phyloP scores from a whole-genome alignment of 2,113 vertebrate species.

The Pterocles gutturalis region DNA sequence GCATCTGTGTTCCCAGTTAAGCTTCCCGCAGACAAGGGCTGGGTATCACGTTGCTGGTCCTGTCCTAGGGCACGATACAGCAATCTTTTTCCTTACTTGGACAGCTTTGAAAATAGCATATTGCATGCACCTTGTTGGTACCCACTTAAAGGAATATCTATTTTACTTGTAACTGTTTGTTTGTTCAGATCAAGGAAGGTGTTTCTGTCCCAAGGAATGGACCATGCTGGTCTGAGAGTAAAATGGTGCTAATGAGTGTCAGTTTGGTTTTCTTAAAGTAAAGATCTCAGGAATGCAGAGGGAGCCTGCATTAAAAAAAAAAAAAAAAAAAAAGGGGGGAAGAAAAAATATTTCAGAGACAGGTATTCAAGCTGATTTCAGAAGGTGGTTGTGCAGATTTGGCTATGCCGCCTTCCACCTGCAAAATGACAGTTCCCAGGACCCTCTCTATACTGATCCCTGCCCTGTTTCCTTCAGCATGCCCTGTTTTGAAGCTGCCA shows the following conservation, averaged over 20 bases:
- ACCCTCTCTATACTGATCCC: neutral
- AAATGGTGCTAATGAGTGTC: neutral
- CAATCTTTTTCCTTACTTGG: neutral
- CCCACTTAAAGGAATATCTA: neutral
- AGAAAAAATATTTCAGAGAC: neutral
- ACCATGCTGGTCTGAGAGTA: neutral
- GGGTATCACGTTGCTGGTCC: fast-evolving
- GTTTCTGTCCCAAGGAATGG: neutral
- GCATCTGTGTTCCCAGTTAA: neutral
- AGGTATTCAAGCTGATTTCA: neutral
- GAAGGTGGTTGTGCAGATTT: neutral
- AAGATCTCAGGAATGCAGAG: neutral
- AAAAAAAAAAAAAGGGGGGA: too few species aligned
- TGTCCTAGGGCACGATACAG: neutral
- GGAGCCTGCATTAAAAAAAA: neutral
- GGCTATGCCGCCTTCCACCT: neutral
- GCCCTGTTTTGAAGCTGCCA: neutral
- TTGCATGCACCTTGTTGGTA: neutral
- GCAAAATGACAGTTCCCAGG: neutral
- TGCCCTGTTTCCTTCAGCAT: neutral
- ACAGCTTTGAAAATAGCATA: neutral
- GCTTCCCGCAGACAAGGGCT: neutral
- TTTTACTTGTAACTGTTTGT: neutral
- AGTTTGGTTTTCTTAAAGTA: neutral
- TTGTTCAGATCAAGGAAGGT: neutral